phyloP scores from a whole-genome alignment of 2,113 vertebrate species.

The Nymphicus hollandicus region DNA sequence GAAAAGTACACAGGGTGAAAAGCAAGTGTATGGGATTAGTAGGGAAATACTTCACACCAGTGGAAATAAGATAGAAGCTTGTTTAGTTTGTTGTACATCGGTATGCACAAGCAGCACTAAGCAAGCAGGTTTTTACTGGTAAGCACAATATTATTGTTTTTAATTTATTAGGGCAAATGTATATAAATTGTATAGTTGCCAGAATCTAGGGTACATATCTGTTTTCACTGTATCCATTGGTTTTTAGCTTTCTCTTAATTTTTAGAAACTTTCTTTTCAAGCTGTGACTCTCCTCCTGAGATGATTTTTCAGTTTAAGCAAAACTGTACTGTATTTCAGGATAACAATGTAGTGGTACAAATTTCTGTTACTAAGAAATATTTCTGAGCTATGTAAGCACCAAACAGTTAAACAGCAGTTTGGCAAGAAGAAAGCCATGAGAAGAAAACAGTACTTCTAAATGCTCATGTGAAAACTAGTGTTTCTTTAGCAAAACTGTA shows the following conservation, averaged over 20 bases:
- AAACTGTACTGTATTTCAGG: not conserved
- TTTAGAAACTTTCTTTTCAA: not conserved
- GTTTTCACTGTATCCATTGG: fast-evolving
- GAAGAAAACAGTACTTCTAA: not conserved
- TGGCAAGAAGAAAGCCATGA: not conserved
- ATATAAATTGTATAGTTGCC: not conserved
- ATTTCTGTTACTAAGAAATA: not conserved
- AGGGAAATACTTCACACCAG: not conserved
- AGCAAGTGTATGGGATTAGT: not conserved
- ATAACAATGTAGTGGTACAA: too few relatives aligned
- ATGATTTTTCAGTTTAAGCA: not conserved
- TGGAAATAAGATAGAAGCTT: not conserved
- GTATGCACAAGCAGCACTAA: too few relatives aligned
- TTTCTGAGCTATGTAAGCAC: not conserved
- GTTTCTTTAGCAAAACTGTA: not conserved
- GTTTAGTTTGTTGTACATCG: not conserved
- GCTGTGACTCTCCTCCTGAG: not conserved
- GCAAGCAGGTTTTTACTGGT: not conserved
- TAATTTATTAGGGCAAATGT: not conserved
- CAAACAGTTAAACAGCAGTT: not conserved
- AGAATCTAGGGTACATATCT: not conserved
- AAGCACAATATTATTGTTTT: not conserved
- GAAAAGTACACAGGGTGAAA: not conserved
- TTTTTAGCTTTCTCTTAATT: not conserved
- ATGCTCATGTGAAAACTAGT: not conserved